These are phyloP conservation scores for Corynorhinus townsendii DNA, from an alignment of 2,113 vertebrate species.

Conservation along the genomic window DNA sequence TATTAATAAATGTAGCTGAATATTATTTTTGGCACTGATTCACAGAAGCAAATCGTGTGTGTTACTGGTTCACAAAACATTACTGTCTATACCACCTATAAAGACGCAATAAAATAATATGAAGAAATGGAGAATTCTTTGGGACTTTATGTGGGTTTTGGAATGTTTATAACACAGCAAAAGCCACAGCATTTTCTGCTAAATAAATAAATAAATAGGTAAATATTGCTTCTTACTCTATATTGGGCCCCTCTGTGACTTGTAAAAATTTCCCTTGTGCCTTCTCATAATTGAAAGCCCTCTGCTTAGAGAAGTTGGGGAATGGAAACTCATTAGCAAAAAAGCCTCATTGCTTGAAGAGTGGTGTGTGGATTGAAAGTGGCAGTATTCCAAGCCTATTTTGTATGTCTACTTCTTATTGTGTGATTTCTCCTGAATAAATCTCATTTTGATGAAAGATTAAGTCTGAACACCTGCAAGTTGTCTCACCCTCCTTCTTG, in stretches of 20 bases:
- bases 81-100: neutral
- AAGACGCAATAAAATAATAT: slow-evolving; percentile 2
- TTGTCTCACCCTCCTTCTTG: neutral
- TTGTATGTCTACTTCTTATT: slow-evolving; percentile 13
- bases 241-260: neutral
- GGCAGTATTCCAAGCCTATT: neutral
- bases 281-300: neutral
- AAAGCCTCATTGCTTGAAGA: neutral
- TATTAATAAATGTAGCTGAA: slow-evolving; percentile 15
- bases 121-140: neutral
- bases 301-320: neutral
- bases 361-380: neutral
- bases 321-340: neutral
- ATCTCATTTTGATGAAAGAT: slow-evolving; percentile 61
- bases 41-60: neutral
- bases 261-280: neutral
- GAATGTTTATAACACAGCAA: slow-evolving; percentile 40
- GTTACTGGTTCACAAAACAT: neutral
- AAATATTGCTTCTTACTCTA: neutral
- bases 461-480: slow-evolving; percentile 43
- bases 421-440: slow-evolving; percentile 59
- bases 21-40: neutral
- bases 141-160: neutral
- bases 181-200: neutral
- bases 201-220: neutral